Evolutionary conservation across 2,113 vertebrate species (phyloP), one percentile per base, ranked within the genome.

Genomic region (Narcine bancroftii): DNA sequence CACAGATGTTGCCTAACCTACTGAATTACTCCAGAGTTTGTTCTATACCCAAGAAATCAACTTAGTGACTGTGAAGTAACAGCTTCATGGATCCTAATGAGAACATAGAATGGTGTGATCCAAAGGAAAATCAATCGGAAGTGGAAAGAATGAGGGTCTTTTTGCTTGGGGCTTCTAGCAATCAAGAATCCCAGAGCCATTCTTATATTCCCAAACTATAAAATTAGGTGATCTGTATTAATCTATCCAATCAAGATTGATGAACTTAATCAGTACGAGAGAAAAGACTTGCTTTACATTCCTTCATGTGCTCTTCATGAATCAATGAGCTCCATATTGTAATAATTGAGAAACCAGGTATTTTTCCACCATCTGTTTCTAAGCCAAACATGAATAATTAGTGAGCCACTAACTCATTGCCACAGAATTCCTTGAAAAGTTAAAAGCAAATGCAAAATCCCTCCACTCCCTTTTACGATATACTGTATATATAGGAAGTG

Each of bases 301-400:
- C 81, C 81, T 60, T 60, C 56, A n/a, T 60, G 33, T 56, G n/a
- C 53, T 15, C 50, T 36, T 60, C 50, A 36, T 87, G 81, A 87
- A 87, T 87, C 81, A 87, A 87, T 87, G 81, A 87, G n/a, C 53
- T 87, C 81, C 56, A 53, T 83, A 83, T 47, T 83, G 24, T 83
- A 53, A 53, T 83, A 33, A 83, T 47, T 83, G 79, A 83, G 79
- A 53, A 3, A 87, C 81, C 33, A 63, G 81, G 33, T 87, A 87
- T n/a, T 60, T 69, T 91, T 91, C 65, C 89, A 91, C 19, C 53
- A 91, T 91, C 63, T 91, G 42, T 91, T 91, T 91, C 63, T 71
- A 91, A 91, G 26, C 65, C 39, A 47, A 91, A 69, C 89, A 66
- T 47, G 65, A 91, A 71, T 91, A 69, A 69, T 91, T 69, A 42